These are phyloP conservation scores for Paraplagusia blochii DNA, from an alignment of 2,113 vertebrate genomes.

Conservation along the genomic window DNA sequence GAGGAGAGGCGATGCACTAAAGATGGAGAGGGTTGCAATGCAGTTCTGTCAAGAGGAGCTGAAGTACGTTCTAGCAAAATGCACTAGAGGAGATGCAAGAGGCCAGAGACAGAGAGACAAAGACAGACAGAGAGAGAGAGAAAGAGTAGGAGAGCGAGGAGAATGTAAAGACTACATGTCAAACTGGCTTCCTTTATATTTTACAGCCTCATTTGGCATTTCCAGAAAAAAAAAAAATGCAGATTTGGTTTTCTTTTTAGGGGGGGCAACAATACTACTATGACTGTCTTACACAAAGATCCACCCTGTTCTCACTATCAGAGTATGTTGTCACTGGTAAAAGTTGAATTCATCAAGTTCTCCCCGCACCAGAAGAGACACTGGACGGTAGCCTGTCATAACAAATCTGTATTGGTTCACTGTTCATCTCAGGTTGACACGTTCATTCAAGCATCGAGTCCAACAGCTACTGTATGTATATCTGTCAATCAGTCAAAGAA, in stretches of 20 bases:
- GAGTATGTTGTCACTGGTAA: too few relatives aligned
- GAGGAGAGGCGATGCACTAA: conserved; percentile 69
- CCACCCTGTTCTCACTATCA: too few relatives aligned
- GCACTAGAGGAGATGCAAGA: conserved; percentile 77
- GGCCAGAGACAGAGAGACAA: conserved; percentile 51
- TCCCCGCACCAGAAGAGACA: too few relatives aligned
- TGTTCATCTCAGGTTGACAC: too few relatives aligned
- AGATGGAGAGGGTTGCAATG: conserved; percentile 68
- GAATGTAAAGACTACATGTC: conserved; percentile 80
- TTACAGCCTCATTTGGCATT: conserved; percentile 28
- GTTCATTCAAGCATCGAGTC: too few relatives aligned
- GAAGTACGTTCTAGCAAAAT: conserved; percentile 73
- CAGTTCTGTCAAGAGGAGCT: conserved; percentile 71
- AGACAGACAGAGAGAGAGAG: conserved; percentile 16
- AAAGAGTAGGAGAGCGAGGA: conserved; percentile 45
- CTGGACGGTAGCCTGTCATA: too few relatives aligned
- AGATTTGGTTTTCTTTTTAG: not conserved
- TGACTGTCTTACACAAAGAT: too few relatives aligned
- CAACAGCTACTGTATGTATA: too few relatives aligned
- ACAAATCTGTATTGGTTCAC: too few relatives aligned
- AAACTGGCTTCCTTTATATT: conserved; percentile 70
- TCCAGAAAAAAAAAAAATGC: conserved; percentile 10
- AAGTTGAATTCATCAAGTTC: too few relatives aligned
- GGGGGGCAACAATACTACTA: conserved; percentile 15
- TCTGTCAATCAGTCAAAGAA: too few relatives aligned